Evolutionary conservation across 2,888 invertebrate genomes (phyloP), one percentile per base, ranked within the genome.

Genomic region (Asteroscopus sphinx): DNA sequence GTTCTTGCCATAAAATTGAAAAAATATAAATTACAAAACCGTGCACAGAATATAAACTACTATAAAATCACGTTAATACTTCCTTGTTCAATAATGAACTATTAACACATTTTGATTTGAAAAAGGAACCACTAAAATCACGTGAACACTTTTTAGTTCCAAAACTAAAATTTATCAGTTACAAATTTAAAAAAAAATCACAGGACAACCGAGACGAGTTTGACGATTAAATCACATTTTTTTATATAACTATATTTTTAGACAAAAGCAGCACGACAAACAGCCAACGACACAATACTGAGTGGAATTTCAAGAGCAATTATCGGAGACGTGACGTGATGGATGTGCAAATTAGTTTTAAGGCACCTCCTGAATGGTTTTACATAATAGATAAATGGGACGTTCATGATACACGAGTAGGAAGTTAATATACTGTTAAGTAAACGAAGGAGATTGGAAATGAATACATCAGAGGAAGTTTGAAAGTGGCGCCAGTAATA

Each of bases 1-100:
- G 70, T 89, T 67, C 65, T 89, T 67, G 92, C 92, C 92, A 93
- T 92, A 87, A 67, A 87, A 28, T 37, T 17, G n/a, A 3, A 17
- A 16, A 11, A 6, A 3, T 32, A 35, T 15, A 15, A 11, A 6
- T 4, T 32, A 35, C 8, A 15, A 6, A 39, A 25, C 26, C n/a
- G 13, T 36, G 26, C 26, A 33, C 47, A 8, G 26, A 9, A 2
- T 28, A 8, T 9, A 11, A 26, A 21, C 17, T 21, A 6, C 21
- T 21, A 21, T 4, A 4, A 21, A 21, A 21, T 21, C 6, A 21
- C 4, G 21, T 21, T 1, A 21, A 21, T 4, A 21, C 21, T 21
- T 21, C 6, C 21, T 21, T 21, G 4, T 3, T 21, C 12, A 30
- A 15, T 26, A 16, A n/a, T 3, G 5, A 15, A 28, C 15, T 30